These are phyloP conservation scores for Laticauda laticaudata DNA, from an alignment of 2,113 vertebrate species.

Conservation along the genomic window DNA sequence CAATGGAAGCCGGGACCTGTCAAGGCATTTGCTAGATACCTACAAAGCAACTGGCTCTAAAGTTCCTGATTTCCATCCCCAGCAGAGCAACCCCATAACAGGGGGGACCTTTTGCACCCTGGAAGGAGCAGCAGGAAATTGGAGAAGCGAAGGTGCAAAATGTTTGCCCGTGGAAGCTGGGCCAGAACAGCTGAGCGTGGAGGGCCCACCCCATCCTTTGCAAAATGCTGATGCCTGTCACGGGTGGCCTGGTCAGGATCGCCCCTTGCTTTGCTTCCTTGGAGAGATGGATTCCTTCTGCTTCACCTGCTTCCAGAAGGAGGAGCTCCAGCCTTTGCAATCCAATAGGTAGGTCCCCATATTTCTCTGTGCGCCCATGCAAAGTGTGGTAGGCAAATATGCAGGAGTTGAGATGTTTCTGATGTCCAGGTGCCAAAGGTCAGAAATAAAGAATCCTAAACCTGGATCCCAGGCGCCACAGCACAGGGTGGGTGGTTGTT, in stretches of 20 bases:
- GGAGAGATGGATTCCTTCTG: slow-evolving; percentile 71
- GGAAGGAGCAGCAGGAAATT: slow-evolving; percentile 38
- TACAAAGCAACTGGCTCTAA: background rate
- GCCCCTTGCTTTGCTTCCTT: slow-evolving; percentile 50
- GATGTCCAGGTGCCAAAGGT: too few relatives aligned
- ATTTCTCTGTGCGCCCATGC: accelerated
- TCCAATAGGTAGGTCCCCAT: slow-evolving; percentile 68
- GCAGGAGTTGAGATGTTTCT: background rate
- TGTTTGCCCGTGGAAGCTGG: slow-evolving; percentile 19
- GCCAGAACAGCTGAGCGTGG: background rate
- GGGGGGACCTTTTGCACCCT: background rate
- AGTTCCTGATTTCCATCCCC: background rate
- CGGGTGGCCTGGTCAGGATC: background rate
- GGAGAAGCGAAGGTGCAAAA: slow-evolving; percentile 31
- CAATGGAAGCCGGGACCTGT: background rate
- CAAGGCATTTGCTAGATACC: background rate
- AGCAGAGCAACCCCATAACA: background rate
- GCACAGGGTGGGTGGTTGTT: too few relatives aligned
- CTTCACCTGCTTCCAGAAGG: slow-evolving; percentile 72
- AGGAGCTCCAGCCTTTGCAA: slow-evolving; percentile 72
- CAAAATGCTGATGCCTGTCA: background rate
- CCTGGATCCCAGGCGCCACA: background rate
- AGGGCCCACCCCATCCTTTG: accelerated
- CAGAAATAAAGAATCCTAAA: too few relatives aligned
- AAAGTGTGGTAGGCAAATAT: background rate